Base-by-base conservation (phyloP, 2,888 invertebrate genomes). In the Pristionchus arcanus region DNA sequence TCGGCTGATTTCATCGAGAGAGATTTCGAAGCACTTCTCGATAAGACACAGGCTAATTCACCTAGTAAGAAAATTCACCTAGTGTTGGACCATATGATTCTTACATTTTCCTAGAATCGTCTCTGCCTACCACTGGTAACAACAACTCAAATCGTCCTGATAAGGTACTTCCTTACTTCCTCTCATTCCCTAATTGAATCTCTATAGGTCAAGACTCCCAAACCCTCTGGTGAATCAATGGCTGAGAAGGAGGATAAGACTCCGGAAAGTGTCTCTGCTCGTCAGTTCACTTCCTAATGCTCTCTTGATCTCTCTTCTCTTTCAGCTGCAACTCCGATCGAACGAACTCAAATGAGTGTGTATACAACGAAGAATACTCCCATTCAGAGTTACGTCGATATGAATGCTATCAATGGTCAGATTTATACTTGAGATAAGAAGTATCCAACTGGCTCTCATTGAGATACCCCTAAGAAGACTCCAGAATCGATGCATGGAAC, bases 1-100 rank as follows among this genome's bases (percentile, higher is more conserved):
- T 28, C 81, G 15, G 49, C 49, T 42, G 81, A 81, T 42, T 53
- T 16, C 53, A 53, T 81, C n/a, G 77, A 77, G 77, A 71, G 28
- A 37, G 49, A 81, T 28, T 16, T 53, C 49, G 81, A 81, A 5
- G 81, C 49, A 49, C 7, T 81, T 1, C 28, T 81, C n/a, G 81
- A 81, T 28, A 81, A 81, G 81, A 81, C 81, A 19, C 81, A 81
- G 81, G 81, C 81, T 2, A 81, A 81, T 53, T 81, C 81, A 16
- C 81, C 81, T 53, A 81, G 81, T 81, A 28, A 37, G 74, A 16
- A 9, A 68, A 5, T 28, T n/a, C n/a, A n/a, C n/a, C n/a, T 74
- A 37, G 71, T 42, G 25, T 31, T 25, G 0, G 16, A 25, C 34
- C 71, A 31, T 31, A 42, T 25, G 2, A 34, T 74, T 31, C 37